phyloP scores from a whole-genome alignment of 2,888 invertebrate species.

The Tiliacea citrago region DNA sequence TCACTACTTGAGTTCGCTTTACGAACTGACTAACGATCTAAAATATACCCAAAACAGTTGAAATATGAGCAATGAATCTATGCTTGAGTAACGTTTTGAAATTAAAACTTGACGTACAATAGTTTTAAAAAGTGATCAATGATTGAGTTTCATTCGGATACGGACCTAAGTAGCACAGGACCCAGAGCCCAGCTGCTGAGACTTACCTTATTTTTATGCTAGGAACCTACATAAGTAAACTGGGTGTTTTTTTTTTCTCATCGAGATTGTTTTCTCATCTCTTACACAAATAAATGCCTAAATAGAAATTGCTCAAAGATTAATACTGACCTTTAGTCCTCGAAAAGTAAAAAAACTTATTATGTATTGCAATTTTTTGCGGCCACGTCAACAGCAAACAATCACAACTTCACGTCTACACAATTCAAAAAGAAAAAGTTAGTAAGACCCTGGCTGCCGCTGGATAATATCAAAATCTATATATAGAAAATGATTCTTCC shows the following conservation, averaged over 20 bases:
- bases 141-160: too few species aligned
- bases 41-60: too few species aligned
- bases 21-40: too few species aligned
- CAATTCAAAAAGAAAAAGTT: background rate
- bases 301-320: background rate
- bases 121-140: too few species aligned
- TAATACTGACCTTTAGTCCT: conserved; percentile 23
- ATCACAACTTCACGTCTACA: conserved; percentile 6
- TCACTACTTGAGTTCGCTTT: too few species aligned
- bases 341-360: background rate
- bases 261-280: background rate
- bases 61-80: too few species aligned
- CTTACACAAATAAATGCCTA: background rate
- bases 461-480: background rate
- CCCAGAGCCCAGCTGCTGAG: too few species aligned
- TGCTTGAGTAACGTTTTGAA: too few species aligned
- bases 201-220: background rate
- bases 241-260: background rate
- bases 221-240: background rate
- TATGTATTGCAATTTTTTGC: background rate
- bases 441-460: background rate
- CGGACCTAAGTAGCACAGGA: background rate
- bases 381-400: background rate
- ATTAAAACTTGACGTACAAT: too few species aligned
- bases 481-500: background rate